Conservation (phyloP, 1,140 invertebrate genomes). For the Halyomorpha halys region DNA sequence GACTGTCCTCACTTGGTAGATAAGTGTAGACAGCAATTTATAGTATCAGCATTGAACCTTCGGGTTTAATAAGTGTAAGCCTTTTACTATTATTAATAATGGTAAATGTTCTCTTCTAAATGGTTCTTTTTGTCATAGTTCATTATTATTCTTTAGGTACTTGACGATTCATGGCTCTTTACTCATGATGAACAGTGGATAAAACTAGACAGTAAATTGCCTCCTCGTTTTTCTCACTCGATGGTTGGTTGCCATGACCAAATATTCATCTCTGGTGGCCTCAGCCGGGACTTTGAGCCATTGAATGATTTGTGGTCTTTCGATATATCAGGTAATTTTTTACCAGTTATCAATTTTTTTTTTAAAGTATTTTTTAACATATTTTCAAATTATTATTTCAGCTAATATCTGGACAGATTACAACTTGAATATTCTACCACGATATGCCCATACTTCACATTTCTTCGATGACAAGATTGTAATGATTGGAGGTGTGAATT, state of each 20-base stretch:
- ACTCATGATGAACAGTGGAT: background rate
- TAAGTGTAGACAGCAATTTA: too few species aligned
- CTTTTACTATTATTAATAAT: too few species aligned
- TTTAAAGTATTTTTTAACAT: too few species aligned
- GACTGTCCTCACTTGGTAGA: too few species aligned
- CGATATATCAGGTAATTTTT: background rate
- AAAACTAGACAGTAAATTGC: constrained; percentile 21
- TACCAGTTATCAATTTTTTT: too few species aligned
- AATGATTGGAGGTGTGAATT: constrained; percentile 33
- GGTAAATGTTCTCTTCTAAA: too few species aligned
- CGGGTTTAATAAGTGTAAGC: too few species aligned
- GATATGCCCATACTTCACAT: constrained; percentile 37
- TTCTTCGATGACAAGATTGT: constrained; percentile 35
- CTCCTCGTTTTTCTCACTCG: constrained; percentile 36
- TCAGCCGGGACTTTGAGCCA: constrained; percentile 33
- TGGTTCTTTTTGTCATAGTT: background rate
- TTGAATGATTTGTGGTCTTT: constrained; percentile 33
- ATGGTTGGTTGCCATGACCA: constrained; percentile 30
- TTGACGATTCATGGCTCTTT: constrained; percentile 18
- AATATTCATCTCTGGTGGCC: constrained; percentile 38
- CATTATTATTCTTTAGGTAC: constrained; percentile 16
- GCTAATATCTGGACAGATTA: too few species aligned
- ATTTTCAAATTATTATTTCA: too few species aligned
- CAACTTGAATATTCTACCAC: constrained; percentile 24
- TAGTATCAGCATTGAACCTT: too few species aligned